phyloP scores from a whole-genome alignment of 1,140 invertebrate species.

The Drosophila albomicans region DNA sequence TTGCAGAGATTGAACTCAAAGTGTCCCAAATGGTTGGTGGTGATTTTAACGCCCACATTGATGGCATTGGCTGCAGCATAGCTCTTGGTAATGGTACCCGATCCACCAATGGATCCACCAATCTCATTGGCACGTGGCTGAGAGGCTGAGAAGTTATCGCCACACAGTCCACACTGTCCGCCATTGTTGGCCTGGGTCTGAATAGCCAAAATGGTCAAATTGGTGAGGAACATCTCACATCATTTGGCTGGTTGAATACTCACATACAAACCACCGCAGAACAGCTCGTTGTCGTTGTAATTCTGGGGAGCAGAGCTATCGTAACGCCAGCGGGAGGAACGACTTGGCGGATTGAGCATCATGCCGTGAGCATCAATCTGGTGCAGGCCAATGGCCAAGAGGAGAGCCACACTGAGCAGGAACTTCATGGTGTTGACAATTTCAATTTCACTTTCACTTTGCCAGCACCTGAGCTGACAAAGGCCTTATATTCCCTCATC shows the following conservation, averaged over 20 bases:
- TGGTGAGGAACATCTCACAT: not conserved
- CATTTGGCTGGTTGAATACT: slow-evolving; percentile 47
- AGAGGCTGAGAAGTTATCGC: slow-evolving; percentile 86
- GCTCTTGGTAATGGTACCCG: slow-evolving; percentile 86
- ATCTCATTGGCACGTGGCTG: slow-evolving; percentile 88
- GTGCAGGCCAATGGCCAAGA: slow-evolving; percentile 64
- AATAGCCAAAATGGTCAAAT: not conserved
- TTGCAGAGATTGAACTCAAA: slow-evolving; percentile 87
- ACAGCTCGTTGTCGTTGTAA: slow-evolving; percentile 89
- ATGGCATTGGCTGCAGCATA: slow-evolving; percentile 75
- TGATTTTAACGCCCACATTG: slow-evolving; percentile 84
- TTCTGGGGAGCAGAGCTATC: slow-evolving; percentile 87
- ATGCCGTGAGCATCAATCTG: slow-evolving; percentile 87
- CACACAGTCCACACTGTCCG: slow-evolving; percentile 87
- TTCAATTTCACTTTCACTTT: slow-evolving; percentile 74
- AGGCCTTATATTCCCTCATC: slow-evolving; percentile 52
- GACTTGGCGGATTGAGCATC: slow-evolving; percentile 88
- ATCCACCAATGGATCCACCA: slow-evolving; percentile 87
- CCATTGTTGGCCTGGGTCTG: slow-evolving; percentile 82
- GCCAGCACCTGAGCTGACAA: not conserved
- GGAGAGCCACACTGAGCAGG: slow-evolving; percentile 59
- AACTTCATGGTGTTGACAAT: slow-evolving; percentile 60
- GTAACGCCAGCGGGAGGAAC: slow-evolving; percentile 89
- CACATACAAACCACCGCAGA: slow-evolving; percentile 88
- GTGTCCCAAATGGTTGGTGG: slow-evolving; percentile 86